These are phyloP conservation scores for Desoria tigrina DNA, from an alignment of 2,888 invertebrate species.

Conservation along the genomic window DNA sequence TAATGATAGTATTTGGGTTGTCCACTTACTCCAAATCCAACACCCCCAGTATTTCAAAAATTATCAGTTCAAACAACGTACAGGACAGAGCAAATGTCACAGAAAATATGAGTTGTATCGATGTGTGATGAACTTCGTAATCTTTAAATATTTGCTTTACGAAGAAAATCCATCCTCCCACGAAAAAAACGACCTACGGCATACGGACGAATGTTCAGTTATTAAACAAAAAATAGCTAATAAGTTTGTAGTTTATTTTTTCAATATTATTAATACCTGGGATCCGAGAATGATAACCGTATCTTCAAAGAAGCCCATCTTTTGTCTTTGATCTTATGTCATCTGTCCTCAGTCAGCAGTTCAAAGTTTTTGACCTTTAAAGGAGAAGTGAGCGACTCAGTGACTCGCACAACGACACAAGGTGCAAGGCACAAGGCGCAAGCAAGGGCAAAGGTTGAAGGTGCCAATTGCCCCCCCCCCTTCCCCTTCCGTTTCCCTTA, in stretches of 20 bases:
- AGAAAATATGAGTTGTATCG: conserved; percentile 94
- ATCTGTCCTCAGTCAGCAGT: not conserved
- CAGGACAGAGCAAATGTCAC: conserved; percentile 94
- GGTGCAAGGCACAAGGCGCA: too few relatives aligned
- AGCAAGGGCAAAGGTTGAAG: too few relatives aligned
- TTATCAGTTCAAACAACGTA: conserved; percentile 98
- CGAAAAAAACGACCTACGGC: conserved; percentile 84
- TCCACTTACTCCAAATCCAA: conserved; percentile 77
- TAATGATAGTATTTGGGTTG: too few relatives aligned
- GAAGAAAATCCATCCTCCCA: conserved; percentile 97
- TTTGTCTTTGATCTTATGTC: too few relatives aligned
- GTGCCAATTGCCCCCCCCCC: too few relatives aligned
- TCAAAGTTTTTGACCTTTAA: too few relatives aligned
- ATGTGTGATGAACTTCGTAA: conserved; percentile 93
- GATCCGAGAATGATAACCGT: conserved; percentile 79
- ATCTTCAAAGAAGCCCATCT: conserved; percentile 84
- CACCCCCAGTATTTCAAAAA: conserved; percentile 96
- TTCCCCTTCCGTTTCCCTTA: too few relatives aligned
- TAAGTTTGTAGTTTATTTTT: not conserved
- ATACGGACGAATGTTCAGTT: conserved; percentile 40
- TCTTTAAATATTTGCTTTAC: conserved; percentile 94
- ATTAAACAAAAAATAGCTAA: not conserved
- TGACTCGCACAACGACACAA: too few relatives aligned
- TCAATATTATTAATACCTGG: conserved; percentile 63
- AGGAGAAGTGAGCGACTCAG: too few relatives aligned